Percentiles rank a stretch among this genome's conserved stretches.
Evolutionary conservation across 2,888 invertebrate genomes (phyloP).

Genomic region (Calameuta pallipes): DNA sequence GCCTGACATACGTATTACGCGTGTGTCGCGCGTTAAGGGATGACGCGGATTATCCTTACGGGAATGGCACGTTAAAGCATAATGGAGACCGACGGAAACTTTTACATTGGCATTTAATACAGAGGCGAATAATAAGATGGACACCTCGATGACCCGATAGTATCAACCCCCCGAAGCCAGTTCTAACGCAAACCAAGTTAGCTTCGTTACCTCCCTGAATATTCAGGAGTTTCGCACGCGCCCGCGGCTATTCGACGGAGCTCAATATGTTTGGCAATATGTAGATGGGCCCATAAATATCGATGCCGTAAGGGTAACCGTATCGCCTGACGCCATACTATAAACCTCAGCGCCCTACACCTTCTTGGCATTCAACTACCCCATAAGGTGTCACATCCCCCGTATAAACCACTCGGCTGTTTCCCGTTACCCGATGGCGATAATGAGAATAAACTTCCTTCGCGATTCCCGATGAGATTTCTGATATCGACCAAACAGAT

Average conservation of each 20-base stretch:
- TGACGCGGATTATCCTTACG: too few species aligned
- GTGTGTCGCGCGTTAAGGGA: too few species aligned
- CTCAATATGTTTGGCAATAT: slow-evolving; percentile 63
- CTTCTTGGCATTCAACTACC: too few species aligned
- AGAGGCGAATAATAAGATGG: slow-evolving; percentile 49
- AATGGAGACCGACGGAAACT: too few species aligned
- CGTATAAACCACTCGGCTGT: too few species aligned
- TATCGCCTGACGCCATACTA: slow-evolving; percentile 21
- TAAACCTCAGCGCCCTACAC: slow-evolving; percentile 12
- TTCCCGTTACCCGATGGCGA: too few species aligned
- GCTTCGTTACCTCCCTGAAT: slow-evolving; percentile 64
- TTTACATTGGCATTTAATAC: slow-evolving; percentile 35
- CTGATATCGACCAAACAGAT: too few species aligned
- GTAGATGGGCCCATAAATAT: slow-evolving; percentile 58
- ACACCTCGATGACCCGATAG: slow-evolving; percentile 47
- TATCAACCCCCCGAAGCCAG: slow-evolving; percentile 27
- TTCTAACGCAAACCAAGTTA: slow-evolving; percentile 54
- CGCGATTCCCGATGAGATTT: too few species aligned
- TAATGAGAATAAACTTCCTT: too few species aligned
- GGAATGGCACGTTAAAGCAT: too few species aligned
- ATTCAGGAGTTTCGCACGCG: slow-evolving; percentile 62
- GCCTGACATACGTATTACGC: too few species aligned
- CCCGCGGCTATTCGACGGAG: slow-evolving; percentile 57
- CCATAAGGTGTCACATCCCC: too few species aligned
- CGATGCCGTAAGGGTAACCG: slow-evolving; percentile 29